Conservation (phyloP, 1,140 invertebrate species). For the Trachymyrmex septentrionalis region DNA sequence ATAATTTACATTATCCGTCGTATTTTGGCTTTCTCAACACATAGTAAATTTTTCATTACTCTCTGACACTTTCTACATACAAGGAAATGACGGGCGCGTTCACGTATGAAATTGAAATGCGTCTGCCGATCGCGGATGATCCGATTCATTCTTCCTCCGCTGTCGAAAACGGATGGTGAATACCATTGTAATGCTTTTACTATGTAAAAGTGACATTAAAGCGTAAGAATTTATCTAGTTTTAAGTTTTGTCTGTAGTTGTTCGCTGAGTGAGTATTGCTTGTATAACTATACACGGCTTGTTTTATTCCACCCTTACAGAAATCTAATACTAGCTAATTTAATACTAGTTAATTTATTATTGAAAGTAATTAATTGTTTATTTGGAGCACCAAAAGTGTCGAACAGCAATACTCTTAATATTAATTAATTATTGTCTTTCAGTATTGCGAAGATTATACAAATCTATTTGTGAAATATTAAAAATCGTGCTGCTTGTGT, state of each 20-base stretch:
- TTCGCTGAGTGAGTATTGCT: background rate
- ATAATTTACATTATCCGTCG: conserved; percentile 18
- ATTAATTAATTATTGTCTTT: too few species aligned
- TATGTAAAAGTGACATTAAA: conserved; percentile 70
- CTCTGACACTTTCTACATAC: conserved; percentile 73
- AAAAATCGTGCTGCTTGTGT: background rate
- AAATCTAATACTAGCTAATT: too few species aligned
- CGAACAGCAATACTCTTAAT: too few species aligned
- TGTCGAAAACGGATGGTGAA: conserved; percentile 9
- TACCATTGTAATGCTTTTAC: background rate
- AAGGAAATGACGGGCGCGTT: conserved; percentile 75
- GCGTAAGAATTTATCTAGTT: conserved; percentile 18
- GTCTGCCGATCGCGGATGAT: conserved; percentile 70
- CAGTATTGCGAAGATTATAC: background rate
- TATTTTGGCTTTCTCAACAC: conserved; percentile 38
- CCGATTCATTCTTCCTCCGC: conserved; percentile 69
- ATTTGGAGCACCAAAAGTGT: too few species aligned
- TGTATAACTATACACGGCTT: background rate
- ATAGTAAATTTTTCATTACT: conserved; percentile 80
- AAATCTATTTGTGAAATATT: background rate
- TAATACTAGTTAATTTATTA: too few species aligned
- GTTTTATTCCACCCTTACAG: background rate
- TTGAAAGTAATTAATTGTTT: too few species aligned
- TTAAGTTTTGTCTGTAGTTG: background rate
- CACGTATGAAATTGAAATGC: conserved; percentile 80